phyloP scores from a whole-genome alignment of 2,797 vertebrate species.

The Siniperca obscura region DNA sequence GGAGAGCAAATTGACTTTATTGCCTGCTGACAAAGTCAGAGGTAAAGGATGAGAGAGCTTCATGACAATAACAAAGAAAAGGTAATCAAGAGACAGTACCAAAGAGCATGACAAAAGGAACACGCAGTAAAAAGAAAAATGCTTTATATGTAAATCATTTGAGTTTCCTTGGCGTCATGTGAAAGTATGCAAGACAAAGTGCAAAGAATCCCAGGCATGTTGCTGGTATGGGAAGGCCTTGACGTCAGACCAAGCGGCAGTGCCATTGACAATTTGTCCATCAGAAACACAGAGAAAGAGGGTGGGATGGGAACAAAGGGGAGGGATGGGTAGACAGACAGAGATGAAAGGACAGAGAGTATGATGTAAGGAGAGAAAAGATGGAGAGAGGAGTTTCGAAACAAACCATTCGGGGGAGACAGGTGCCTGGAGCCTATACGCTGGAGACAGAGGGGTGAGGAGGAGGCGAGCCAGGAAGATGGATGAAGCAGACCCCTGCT shows the following conservation, averaged over 20 bases:
- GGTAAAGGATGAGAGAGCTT: conserved; percentile 43
- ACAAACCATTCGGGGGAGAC: conserved; percentile 59
- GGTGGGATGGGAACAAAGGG: conserved; percentile 53
- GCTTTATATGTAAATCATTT: conserved; percentile 73
- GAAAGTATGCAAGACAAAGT: conserved; percentile 73
- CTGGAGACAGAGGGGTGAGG: conserved; percentile 66
- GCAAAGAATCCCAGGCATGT: conserved; percentile 78
- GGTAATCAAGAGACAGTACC: conserved; percentile 59
- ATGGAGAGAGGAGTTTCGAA: conserved; percentile 36
- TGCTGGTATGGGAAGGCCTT: conserved; percentile 60
- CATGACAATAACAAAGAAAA: conserved; percentile 71
- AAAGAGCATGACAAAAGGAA: conserved; percentile 65
- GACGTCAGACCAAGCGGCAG: conserved; percentile 72
- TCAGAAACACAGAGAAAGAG: conserved; percentile 45
- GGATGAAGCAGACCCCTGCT: conserved; percentile 86
- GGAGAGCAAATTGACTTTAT: conserved; percentile 49
- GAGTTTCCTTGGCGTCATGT: conserved; percentile 75
- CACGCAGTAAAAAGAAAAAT: conserved; percentile 64
- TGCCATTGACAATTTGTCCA: conserved; percentile 72
- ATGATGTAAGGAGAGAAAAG: conserved; percentile 42
- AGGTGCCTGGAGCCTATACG: conserved; percentile 74
- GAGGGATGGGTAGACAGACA: conserved; percentile 37
- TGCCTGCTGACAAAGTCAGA: conserved; percentile 47
- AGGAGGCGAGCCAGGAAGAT: conserved; percentile 81
- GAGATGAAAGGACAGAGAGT: conserved; percentile 52